Evolutionary conservation across 1,140 invertebrate genomes (phyloP).

Genomic region (Neodiprion lecontei): DNA sequence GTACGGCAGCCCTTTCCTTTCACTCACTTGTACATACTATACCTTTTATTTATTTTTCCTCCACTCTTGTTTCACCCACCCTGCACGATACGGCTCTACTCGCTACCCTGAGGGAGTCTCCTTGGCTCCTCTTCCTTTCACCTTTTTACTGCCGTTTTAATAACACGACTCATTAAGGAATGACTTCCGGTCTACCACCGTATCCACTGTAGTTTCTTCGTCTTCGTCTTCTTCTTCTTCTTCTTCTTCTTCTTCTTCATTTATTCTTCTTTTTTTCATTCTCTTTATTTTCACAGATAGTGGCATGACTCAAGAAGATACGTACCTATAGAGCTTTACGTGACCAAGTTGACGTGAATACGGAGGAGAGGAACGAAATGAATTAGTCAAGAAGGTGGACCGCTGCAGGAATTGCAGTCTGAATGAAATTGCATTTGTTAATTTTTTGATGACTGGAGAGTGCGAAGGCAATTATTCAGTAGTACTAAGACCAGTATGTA

Average conservation of each 20-base stretch:
- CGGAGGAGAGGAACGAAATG: too few species aligned
- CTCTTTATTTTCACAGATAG: too few species aligned
- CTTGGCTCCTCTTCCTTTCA: neutral
- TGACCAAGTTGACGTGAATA: too few species aligned
- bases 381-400: too few species aligned
- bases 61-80: neutral
- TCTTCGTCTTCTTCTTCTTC: neutral
- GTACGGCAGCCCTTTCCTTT: neutral
- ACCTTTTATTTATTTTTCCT: neutral
- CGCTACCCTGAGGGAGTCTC: neutral
- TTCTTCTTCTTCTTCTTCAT: neutral
- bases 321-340: too few species aligned
- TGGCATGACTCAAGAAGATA: too few species aligned
- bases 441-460: too few species aligned
- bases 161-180: constrained; percentile 4
- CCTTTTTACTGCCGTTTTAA: neutral
- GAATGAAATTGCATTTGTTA: too few species aligned
- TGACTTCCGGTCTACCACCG: neutral
- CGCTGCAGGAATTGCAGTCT: too few species aligned
- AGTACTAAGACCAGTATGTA: too few species aligned
- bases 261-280: neutral
- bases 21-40: neutral
- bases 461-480: too few species aligned
- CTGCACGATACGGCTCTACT: neutral
- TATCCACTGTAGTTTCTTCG: neutral